A percentile compares a stretch with the other conserved stretches of the same genome.
These are phyloP conservation scores for Cyclophora albipunctata DNA, from an alignment of 2,888 invertebrate species.

Conservation along the genomic window DNA sequence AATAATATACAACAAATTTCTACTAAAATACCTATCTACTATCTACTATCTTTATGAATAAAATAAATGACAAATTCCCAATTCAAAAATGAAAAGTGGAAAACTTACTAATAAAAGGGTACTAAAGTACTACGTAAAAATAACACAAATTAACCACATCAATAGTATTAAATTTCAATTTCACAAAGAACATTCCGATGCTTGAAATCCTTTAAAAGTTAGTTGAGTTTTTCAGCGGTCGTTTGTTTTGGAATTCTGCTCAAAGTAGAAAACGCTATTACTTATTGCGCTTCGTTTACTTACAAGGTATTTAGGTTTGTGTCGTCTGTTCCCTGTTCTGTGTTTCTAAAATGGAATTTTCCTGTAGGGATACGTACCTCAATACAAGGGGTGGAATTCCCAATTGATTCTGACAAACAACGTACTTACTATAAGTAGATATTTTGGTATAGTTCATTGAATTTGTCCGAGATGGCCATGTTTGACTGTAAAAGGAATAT, in stretches of 20 bases:
- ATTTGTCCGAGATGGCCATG: constrained; percentile 12
- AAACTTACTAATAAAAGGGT: too few relatives aligned
- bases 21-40: too few relatives aligned
- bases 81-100: too few relatives aligned
- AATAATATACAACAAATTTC: too few relatives aligned
- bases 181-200: too few relatives aligned
- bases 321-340: constrained; percentile 59
- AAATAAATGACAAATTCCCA: too few relatives aligned
- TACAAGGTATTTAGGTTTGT: constrained; percentile 70
- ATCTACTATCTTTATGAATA: too few relatives aligned
- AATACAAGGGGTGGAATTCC: constrained; percentile 51
- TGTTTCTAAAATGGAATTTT: constrained; percentile 71
- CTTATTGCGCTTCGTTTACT: constrained; percentile 71
- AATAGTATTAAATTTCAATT: too few relatives aligned
- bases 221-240: constrained; percentile 50
- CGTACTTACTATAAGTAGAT: constrained; percentile 27
- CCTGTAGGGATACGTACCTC: constrained; percentile 47
- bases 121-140: too few relatives aligned
- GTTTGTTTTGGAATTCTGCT: constrained; percentile 57
- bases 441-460: constrained; percentile 40
- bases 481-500: too few relatives aligned
- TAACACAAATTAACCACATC: too few relatives aligned
- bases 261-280: constrained; percentile 63
- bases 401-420: constrained; percentile 58
- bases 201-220: constrained; percentile 36